A percentile compares a stretch with the other conserved stretches of the same genome.
phyloP scores from a whole-genome alignment of 2,797 vertebrate genomes.

The Dendrocincla fuliginosa region DNA sequence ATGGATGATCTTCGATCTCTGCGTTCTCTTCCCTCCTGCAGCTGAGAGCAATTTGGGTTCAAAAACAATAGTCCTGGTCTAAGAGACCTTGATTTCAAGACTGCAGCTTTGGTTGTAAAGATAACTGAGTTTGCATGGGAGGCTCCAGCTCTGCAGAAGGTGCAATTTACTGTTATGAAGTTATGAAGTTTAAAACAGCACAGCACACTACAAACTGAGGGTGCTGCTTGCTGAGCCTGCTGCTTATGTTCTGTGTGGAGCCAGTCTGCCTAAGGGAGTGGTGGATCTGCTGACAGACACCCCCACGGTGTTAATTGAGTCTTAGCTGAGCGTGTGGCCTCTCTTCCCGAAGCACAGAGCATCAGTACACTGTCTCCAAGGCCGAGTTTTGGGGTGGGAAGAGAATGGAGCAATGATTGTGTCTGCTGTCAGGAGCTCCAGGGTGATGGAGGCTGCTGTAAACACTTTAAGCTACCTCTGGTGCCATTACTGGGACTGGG shows the following conservation, averaged over 20 bases:
- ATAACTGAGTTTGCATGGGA: neutral
- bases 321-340: neutral
- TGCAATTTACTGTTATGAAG: fast-evolving
- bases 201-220: neutral
- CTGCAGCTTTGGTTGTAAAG: slow-evolving; percentile 33
- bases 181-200: neutral
- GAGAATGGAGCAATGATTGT: neutral
- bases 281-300: neutral
- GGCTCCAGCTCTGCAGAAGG: neutral
- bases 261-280: neutral
- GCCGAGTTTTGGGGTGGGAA: neutral
- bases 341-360: neutral
- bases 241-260: fast-evolving
- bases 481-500: neutral
- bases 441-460: neutral
- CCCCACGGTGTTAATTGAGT: neutral
- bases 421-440: neutral
- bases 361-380: neutral
- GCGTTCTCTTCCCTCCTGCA: neutral
- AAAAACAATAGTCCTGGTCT: slow-evolving; percentile 22
- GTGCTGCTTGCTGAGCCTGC: neutral
- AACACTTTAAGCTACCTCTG: fast-evolving
- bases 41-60: neutral
- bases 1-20: neutral
- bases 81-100: neutral